These are phyloP conservation scores for Sitobion miscanthi DNA, from an alignment of 1,140 invertebrate genomes.

Conservation along the genomic window DNA sequence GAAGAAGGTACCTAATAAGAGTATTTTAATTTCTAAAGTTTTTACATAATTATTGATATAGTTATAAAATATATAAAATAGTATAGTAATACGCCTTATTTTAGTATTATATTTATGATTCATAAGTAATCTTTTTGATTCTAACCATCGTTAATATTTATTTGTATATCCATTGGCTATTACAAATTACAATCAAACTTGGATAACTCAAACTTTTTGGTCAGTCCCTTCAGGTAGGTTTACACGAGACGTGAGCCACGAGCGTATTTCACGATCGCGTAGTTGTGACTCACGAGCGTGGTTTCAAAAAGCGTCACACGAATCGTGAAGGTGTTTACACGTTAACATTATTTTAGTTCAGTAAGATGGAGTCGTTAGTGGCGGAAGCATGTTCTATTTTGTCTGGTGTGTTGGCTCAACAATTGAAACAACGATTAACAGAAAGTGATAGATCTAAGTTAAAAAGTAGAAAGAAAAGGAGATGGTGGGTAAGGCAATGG, in stretches of 20 bases:
- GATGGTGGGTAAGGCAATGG: constrained; percentile 43
- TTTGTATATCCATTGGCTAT: too few relatives aligned
- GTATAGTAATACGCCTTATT: too few relatives aligned
- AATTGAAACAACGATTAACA: constrained; percentile 21
- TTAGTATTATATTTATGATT: too few relatives aligned
- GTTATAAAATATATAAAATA: too few relatives aligned
- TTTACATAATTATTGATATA: too few relatives aligned
- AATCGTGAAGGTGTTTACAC: constrained; percentile 43
- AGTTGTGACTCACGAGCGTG: constrained; percentile 23
- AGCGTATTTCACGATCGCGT: neutral
- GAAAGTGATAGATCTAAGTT: constrained; percentile 35
- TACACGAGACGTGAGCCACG: neutral
- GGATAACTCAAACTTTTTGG: too few relatives aligned
- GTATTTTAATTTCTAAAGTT: too few relatives aligned
- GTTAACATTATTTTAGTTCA: neutral
- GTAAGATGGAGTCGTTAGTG: constrained; percentile 37
- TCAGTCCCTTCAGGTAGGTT: neutral
- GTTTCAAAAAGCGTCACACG: constrained; percentile 20
- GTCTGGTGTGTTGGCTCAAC: constrained; percentile 22
- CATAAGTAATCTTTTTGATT: too few relatives aligned
- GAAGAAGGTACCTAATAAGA: too few relatives aligned
- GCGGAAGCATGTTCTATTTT: constrained; percentile 32
- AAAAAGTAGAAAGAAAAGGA: neutral
- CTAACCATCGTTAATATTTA: too few relatives aligned
- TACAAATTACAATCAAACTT: too few relatives aligned